These are phyloP conservation scores for Sturnus vulgaris DNA, from an alignment of 2,113 vertebrate genomes.

Conservation along the genomic window DNA sequence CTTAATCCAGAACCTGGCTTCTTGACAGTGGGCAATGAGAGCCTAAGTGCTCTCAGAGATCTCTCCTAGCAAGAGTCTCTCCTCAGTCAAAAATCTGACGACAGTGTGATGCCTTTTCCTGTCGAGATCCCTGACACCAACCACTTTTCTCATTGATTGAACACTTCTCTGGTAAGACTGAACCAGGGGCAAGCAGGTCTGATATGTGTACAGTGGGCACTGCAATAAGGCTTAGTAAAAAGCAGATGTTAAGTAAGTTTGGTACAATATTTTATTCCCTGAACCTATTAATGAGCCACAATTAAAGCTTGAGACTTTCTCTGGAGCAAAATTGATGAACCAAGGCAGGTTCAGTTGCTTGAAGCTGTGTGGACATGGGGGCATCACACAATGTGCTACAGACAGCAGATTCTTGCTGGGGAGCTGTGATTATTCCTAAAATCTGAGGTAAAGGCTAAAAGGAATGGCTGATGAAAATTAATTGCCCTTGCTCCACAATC, in stretches of 20 bases:
- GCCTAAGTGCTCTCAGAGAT: background rate
- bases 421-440: background rate
- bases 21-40: background rate
- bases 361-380: fast-evolving
- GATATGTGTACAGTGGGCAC: background rate
- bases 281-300: background rate
- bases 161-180: background rate
- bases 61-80: background rate
- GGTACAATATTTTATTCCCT: background rate
- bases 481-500: background rate
- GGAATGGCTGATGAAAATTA: background rate
- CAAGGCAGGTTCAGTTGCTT: background rate
- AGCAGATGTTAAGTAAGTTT: background rate
- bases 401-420: background rate
- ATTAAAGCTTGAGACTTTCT: fast-evolving
- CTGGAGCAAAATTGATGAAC: background rate
- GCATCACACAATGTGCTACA: fast-evolving
- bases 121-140: background rate
- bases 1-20: background rate
- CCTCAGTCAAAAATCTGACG: conserved; percentile 26
- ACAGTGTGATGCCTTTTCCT: background rate
- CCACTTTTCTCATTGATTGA: conserved; percentile 4
- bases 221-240: background rate
- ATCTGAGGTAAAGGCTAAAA: background rate
- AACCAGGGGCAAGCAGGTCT: background rate